Evolutionary conservation across 2,113 vertebrate genomes (phyloP).

Genomic region (Epinephelus fuscoguttatus): DNA sequence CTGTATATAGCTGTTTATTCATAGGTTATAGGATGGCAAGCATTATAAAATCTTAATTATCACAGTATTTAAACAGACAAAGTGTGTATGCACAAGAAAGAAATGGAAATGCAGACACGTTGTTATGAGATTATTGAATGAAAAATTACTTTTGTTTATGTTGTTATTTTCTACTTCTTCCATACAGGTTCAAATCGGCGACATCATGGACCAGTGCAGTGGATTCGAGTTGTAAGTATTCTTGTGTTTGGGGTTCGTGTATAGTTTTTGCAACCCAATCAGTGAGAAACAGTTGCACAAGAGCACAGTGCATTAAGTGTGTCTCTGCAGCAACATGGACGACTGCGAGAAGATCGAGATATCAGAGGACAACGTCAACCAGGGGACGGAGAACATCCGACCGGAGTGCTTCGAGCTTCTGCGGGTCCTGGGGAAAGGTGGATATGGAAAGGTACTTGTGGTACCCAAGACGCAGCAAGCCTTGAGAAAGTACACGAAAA

Average conservation of each 20-base stretch:
- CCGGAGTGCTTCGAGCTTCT: conserved; percentile 98
- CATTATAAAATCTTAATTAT: background rate
- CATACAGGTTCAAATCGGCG: conserved; percentile 68
- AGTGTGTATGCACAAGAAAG: background rate
- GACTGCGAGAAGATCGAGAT: conserved; percentile 99
- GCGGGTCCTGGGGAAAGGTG: conserved; percentile 97
- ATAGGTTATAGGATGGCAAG: no score
- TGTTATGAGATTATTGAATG: background rate
- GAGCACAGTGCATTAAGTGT: background rate
- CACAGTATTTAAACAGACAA: background rate
- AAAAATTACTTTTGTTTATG: background rate
- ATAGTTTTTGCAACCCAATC: background rate
- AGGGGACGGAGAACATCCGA: conserved; percentile 97
- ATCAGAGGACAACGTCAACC: conserved; percentile 98
- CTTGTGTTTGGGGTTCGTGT: background rate
- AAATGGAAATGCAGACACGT: background rate
- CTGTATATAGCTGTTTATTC: background rate
- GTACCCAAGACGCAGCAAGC: conserved; percentile 13
- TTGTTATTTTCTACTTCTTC: background rate
- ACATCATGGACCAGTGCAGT: conserved; percentile 83
- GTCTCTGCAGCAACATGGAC: conserved; percentile 91
- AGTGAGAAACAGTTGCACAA: background rate
- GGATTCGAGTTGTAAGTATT: conserved; percentile 83
- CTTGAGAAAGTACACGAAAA: background rate
- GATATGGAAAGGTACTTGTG: conserved; percentile 94